A percentile compares a stretch with the other conserved stretches of the same genome.
Conservation (phyloP, 2,113 vertebrate species). For the Erpornis zantholeuca region DNA sequence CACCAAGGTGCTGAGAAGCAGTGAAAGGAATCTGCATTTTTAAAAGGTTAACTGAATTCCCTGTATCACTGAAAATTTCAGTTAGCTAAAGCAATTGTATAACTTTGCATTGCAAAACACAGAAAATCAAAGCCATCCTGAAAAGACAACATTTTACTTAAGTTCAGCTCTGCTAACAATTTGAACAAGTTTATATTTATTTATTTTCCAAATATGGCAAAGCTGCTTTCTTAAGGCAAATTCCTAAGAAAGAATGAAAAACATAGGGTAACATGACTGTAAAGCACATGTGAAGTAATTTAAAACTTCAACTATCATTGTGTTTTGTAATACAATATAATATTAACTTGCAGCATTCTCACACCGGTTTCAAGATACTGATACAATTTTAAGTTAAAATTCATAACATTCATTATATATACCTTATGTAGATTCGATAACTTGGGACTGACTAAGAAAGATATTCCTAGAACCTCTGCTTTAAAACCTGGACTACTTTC, state of each 20-base stretch:
- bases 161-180: background rate
- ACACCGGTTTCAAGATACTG: background rate
- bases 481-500: background rate
- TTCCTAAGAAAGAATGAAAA: background rate
- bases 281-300: background rate
- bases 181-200: background rate
- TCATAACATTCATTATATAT: background rate
- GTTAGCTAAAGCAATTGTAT: background rate
- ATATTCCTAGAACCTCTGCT: background rate
- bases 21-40: background rate
- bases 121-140: background rate
- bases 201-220: background rate
- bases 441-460: background rate
- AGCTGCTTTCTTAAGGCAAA: background rate
- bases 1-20: background rate
- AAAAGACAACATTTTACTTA: background rate
- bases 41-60: background rate
- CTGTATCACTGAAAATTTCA: background rate
- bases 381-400: background rate
- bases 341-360: background rate
- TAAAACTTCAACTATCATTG: background rate
- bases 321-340: background rate
- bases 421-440: background rate
- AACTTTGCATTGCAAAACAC: background rate
- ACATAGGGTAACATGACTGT: background rate